phyloP scores from a whole-genome alignment of 2,888 invertebrate genomes.

The Adelphocoris suturalis region DNA sequence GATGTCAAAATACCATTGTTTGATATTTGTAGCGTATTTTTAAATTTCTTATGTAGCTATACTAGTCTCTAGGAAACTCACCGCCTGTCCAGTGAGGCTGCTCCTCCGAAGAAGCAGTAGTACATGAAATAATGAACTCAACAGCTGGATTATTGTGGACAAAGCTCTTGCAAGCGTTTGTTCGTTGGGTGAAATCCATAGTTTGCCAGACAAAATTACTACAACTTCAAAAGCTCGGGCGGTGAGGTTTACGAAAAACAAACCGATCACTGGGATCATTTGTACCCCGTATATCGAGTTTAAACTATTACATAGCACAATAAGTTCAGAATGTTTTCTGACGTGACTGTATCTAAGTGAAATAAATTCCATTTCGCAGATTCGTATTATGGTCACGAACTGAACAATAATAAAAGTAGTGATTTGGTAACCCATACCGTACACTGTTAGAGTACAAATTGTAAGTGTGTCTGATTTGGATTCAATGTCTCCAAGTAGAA shows the following conservation, averaged over 20 bases:
- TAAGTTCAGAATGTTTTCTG: not conserved
- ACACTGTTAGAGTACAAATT: not conserved
- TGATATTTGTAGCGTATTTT: too few relatives aligned
- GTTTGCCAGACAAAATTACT: not conserved
- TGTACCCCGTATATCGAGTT: not conserved
- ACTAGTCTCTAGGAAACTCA: too few relatives aligned
- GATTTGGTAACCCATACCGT: not conserved
- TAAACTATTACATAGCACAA: not conserved
- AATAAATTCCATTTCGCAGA: not conserved
- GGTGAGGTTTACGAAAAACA: not conserved
- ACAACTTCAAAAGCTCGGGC: not conserved
- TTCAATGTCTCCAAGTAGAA: not conserved
- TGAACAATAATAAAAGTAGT: not conserved
- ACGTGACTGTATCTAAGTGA: not conserved
- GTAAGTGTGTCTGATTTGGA: not conserved
- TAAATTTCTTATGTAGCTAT: too few relatives aligned
- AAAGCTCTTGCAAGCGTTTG: too few relatives aligned
- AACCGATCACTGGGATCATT: not conserved
- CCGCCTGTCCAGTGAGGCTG: too few relatives aligned
- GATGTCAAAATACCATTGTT: too few relatives aligned
- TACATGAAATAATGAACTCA: too few relatives aligned
- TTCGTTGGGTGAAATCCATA: too few relatives aligned
- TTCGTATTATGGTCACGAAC: not conserved
- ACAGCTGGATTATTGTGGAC: too few relatives aligned
- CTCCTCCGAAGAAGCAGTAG: too few relatives aligned